These are phyloP conservation scores for Paraescarpia echinospica DNA, from an alignment of 1,140 invertebrate species.

Conservation along the genomic window DNA sequence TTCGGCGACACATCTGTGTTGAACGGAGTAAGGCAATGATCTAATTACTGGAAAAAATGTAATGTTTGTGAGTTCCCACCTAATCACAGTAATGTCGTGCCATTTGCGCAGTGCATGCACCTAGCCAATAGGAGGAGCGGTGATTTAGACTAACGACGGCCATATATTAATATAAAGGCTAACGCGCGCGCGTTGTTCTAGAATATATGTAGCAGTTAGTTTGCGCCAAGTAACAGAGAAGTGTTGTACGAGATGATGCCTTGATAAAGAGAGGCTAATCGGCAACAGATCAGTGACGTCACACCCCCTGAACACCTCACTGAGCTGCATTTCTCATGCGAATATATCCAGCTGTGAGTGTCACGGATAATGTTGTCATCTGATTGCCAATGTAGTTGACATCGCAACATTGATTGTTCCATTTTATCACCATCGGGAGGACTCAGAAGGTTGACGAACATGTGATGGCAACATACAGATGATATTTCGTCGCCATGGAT, in stretches of 20 bases:
- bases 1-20: too few relatives aligned
- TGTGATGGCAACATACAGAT: not conserved
- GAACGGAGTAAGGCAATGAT: too few relatives aligned
- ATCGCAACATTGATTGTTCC: not conserved
- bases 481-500: not conserved
- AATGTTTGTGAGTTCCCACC: too few relatives aligned
- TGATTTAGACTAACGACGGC: too few relatives aligned
- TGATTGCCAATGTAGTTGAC: not conserved
- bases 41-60: too few relatives aligned
- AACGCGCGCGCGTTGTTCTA: too few relatives aligned
- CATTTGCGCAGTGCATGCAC: too few relatives aligned
- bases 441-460: not conserved
- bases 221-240: too few relatives aligned
- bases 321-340: not conserved
- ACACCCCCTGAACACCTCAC: not conserved
- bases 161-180: too few relatives aligned
- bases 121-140: too few relatives aligned
- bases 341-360: not conserved
- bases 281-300: not conserved
- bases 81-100: too few relatives aligned
- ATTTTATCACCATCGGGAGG: not conserved
- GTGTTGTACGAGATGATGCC: not conserved
- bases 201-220: too few relatives aligned
- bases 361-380: not conserved
- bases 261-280: not conserved